These are phyloP conservation scores for Craterocephalus amniculus DNA, from an alignment of 2,797 vertebrate genomes.

Conservation along the genomic window DNA sequence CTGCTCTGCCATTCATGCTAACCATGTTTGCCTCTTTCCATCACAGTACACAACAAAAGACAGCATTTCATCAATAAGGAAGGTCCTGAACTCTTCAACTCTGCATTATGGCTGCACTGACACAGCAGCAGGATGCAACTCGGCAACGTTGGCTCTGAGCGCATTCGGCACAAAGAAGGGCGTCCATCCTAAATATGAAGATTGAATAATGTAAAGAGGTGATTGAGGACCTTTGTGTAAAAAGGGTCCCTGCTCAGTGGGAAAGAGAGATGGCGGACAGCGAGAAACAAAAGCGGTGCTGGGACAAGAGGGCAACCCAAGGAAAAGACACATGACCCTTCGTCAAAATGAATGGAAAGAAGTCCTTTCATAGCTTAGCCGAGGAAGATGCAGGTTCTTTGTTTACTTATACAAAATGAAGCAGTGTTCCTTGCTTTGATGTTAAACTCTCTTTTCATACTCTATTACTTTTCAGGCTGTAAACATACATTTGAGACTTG, in stretches of 20 bases:
- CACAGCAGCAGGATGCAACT: constrained; percentile 67
- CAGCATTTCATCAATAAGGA: constrained; percentile 74
- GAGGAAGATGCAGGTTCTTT: constrained; percentile 24
- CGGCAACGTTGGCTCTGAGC: constrained; percentile 48
- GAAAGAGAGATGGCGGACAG: constrained; percentile 47
- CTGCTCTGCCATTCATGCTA: constrained; percentile 72
- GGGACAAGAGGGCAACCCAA: constrained; percentile 46
- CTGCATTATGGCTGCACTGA: constrained; percentile 72
- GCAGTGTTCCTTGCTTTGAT: not conserved
- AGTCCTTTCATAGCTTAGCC: constrained; percentile 37
- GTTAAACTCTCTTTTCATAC: not conserved
- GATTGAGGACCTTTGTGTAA: constrained; percentile 72
- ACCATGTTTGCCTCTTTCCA: constrained; percentile 77
- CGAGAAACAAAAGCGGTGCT: constrained; percentile 62
- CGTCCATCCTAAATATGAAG: constrained; percentile 71
- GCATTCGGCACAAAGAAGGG: constrained; percentile 64
- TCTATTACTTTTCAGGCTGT: not conserved
- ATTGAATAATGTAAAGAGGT: constrained; percentile 73
- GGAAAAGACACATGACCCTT: constrained; percentile 43
- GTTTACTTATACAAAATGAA: constrained; percentile 18
- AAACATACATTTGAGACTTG: not conserved
- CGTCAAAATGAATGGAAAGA: constrained; percentile 46
- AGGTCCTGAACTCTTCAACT: constrained; percentile 82
- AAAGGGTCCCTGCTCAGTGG: constrained; percentile 62
- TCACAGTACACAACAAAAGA: constrained; percentile 70